A percentile compares a stretch with the other conserved stretches of the same genome.
Evolutionary conservation across 1,140 invertebrate species (phyloP).

Genomic region (Pissodes strobi): DNA sequence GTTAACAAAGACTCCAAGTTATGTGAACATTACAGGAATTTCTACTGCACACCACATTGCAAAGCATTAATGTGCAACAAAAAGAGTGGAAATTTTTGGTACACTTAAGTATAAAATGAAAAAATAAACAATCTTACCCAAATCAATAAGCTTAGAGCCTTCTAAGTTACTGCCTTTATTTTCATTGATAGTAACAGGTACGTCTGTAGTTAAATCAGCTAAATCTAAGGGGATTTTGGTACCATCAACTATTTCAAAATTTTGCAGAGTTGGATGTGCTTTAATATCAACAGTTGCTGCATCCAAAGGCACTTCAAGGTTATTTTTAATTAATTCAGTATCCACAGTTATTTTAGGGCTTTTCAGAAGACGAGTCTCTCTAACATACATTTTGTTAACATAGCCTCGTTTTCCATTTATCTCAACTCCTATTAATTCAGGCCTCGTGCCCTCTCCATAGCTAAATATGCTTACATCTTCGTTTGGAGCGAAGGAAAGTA

Average conservation of each 20-base stretch:
- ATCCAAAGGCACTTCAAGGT: slow-evolving; percentile 38
- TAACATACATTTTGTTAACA: slow-evolving; percentile 60
- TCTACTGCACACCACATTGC: too few relatives aligned
- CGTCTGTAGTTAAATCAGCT: slow-evolving; percentile 14
- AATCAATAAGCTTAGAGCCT: too few relatives aligned
- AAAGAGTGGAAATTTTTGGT: too few relatives aligned
- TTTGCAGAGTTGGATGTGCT: slow-evolving; percentile 46
- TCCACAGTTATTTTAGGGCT: slow-evolving; percentile 56
- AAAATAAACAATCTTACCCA: too few relatives aligned
- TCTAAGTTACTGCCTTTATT: too few relatives aligned
- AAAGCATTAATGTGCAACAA: too few relatives aligned
- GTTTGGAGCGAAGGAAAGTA: slow-evolving; percentile 68
- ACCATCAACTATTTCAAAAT: slow-evolving; percentile 58
- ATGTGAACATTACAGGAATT: too few relatives aligned
- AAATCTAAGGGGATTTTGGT: slow-evolving; percentile 53
- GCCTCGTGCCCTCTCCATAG: slow-evolving; percentile 69
- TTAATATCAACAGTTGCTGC: slow-evolving; percentile 29
- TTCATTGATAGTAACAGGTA: too few relatives aligned
- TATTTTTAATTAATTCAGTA: slow-evolving; percentile 52
- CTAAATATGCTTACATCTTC: slow-evolving; percentile 69
- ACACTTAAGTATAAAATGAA: too few relatives aligned
- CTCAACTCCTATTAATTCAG: slow-evolving; percentile 73
- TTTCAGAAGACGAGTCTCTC: slow-evolving; percentile 59
- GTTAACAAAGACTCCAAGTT: too few relatives aligned
- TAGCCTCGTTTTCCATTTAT: slow-evolving; percentile 73